Percentiles rank a stretch among this genome's conserved stretches.
These are phyloP conservation scores for Siderastrea siderea DNA, from an alignment of 92 coral and sea anemone species.

Conservation along the genomic window DNA sequence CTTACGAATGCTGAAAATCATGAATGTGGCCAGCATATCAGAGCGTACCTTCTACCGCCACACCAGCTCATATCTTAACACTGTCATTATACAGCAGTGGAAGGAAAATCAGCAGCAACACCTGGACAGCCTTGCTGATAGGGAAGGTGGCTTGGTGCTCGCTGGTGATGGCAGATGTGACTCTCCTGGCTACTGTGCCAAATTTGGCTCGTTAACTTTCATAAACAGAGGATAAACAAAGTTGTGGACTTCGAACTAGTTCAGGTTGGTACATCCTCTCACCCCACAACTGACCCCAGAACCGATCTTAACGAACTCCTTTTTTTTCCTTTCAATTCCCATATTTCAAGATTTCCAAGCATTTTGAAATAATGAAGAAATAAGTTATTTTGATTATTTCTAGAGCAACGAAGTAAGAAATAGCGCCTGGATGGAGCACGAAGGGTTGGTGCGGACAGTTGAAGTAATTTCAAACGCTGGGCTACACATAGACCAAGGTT, in stretches of 20 bases:
- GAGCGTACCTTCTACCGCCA: conserved; percentile 40
- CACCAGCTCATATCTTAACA: conserved; percentile 13
- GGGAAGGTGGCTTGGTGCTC: conserved; percentile 6
- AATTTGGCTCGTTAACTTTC: conserved; percentile 62
- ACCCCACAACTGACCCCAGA: neutral
- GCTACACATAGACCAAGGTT: conserved; percentile 18
- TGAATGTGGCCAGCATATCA: conserved; percentile 42
- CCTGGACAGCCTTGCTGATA: neutral
- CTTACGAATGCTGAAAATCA: conserved; percentile 26
- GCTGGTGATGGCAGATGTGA: conserved; percentile 70
- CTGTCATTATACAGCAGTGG: conserved; percentile 50
- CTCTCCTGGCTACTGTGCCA: conserved; percentile 62
- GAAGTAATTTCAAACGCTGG: neutral
- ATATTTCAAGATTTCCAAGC: neutral
- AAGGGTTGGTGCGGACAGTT: conserved; percentile 54
- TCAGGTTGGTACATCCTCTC: conserved; percentile 37
- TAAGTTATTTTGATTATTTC: neutral
- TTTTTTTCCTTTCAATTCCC: no score
- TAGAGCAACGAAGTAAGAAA: conserved; percentile 70
- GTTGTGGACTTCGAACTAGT: conserved; percentile 65
- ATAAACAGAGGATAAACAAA: conserved; percentile 51
- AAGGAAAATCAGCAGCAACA: conserved; percentile 39
- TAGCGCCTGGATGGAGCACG: conserved; percentile 56
- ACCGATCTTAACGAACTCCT: no score
- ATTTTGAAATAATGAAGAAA: neutral